Percentiles rank a stretch among this genome's conserved stretches.
Conservation (phyloP, 2,888 invertebrate species). For the Uropetala carovei region DNA sequence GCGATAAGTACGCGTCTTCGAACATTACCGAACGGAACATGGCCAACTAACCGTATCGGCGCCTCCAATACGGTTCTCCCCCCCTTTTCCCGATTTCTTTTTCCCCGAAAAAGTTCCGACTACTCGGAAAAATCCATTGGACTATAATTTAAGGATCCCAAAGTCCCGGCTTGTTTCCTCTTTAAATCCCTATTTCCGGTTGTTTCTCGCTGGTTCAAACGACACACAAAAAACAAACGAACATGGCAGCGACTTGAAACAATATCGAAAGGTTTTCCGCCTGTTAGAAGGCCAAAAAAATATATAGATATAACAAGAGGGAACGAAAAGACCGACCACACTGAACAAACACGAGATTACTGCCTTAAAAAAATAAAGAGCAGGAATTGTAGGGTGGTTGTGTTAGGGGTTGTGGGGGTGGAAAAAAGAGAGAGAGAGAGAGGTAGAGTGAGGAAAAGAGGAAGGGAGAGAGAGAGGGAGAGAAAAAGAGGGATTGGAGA, state of each 20-base stretch:
- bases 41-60: neutral
- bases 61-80: neutral
- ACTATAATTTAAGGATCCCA: neutral
- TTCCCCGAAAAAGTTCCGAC: neutral
- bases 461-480: no score
- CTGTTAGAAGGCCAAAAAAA: neutral
- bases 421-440: no score
- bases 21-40: neutral
- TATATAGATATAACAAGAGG: neutral
- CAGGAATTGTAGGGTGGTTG: neutral
- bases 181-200: neutral
- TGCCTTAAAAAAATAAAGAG: neutral
- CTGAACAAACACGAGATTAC: neutral
- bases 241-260: neutral
- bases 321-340: neutral
- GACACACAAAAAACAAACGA: neutral
- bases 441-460: no score
- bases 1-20: neutral
- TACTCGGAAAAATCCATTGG: neutral
- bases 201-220: neutral
- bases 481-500: no score
- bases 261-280: neutral
- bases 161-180: neutral
- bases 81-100: neutral
- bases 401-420: neutral